Conservation (phyloP, 2,113 vertebrate species). For the Cinclus cinclus region DNA sequence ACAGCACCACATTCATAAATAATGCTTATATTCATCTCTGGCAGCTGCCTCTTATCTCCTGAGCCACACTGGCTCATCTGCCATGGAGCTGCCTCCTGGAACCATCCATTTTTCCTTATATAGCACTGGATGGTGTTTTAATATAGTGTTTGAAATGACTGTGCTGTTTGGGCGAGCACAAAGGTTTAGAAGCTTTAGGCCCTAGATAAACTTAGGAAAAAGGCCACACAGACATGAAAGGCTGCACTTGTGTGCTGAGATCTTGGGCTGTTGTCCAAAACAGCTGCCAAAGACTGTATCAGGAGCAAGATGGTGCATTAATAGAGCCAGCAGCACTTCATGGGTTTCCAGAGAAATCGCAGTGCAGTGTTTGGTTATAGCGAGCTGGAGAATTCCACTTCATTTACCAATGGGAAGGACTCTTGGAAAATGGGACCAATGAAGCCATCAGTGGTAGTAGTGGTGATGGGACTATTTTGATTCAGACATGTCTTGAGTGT, state of each 20-base stretch:
- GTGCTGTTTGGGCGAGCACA: fast-evolving
- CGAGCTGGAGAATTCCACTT: neutral
- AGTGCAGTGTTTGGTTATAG: neutral
- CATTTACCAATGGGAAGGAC: neutral
- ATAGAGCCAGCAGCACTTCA: neutral
- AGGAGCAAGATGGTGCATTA: neutral
- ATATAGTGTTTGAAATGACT: neutral
- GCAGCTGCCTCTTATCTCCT: conserved; percentile 54
- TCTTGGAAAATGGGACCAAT: neutral
- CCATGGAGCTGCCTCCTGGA: neutral
- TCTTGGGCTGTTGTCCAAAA: neutral
- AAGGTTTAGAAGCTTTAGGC: neutral
- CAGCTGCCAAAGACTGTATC: neutral
- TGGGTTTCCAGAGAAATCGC: neutral
- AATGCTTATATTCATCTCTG: neutral
- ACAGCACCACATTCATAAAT: neutral
- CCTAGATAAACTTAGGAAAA: neutral
- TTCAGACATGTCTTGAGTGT: neutral
- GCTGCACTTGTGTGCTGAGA: neutral
- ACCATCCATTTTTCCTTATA: conserved; percentile 25
- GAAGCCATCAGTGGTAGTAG: neutral
- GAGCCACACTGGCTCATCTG: neutral
- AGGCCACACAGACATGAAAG: neutral
- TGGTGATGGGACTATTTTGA: neutral
- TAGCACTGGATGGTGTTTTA: conserved; percentile 37